These are phyloP conservation scores for Pachliopta kotzebuea DNA, from an alignment of 2,888 invertebrate genomes.

Conservation along the genomic window DNA sequence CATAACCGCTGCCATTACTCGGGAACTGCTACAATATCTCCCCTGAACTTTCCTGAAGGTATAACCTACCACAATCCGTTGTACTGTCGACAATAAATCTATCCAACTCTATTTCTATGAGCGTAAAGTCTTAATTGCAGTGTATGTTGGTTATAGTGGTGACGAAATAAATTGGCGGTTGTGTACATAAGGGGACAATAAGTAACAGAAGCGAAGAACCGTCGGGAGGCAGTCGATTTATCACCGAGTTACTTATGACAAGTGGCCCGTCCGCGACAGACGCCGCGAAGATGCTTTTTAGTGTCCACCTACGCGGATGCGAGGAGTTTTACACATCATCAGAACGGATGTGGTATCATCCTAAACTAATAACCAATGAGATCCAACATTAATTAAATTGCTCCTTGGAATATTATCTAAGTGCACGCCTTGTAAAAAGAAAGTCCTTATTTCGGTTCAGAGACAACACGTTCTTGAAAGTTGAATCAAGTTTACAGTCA, in stretches of 20 bases:
- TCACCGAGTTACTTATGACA: constrained; percentile 72
- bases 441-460: too few species aligned
- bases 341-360: constrained; percentile 21
- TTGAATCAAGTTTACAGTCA: too few species aligned
- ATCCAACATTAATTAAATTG: too few species aligned
- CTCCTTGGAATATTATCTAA: too few species aligned
- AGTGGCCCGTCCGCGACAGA: constrained; percentile 70
- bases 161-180: constrained; percentile 31
- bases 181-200: constrained; percentile 70
- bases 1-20: constrained; percentile 60
- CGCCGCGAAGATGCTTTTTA: constrained; percentile 67
- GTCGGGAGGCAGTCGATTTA: constrained; percentile 67
- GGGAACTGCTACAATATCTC: constrained; percentile 52
- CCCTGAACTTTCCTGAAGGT: constrained; percentile 46
- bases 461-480: too few species aligned
- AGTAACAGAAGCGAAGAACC: constrained; percentile 67
- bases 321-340: background rate
- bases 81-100: background rate
- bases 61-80: constrained; percentile 32
- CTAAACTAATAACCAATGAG: background rate
- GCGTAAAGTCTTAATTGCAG: constrained; percentile 32
- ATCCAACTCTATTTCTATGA: constrained; percentile 3
- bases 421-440: too few species aligned
- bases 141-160: background rate
- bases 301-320: constrained; percentile 46